phyloP scores from a whole-genome alignment of 1,140 invertebrate species.

The Drosophila orosa region DNA sequence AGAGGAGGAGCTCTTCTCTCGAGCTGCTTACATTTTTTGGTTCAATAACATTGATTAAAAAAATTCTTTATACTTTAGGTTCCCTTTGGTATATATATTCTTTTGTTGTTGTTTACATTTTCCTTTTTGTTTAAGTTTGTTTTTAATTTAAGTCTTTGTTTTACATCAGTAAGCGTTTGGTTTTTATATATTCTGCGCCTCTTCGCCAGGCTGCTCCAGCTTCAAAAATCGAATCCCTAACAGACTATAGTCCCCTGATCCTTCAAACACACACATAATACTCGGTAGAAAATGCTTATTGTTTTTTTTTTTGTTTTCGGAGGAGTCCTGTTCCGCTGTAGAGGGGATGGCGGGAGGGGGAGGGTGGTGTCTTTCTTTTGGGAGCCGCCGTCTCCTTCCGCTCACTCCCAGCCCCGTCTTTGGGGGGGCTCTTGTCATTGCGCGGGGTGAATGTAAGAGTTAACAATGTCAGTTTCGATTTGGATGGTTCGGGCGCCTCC shows the following conservation, averaged over 20 bases:
- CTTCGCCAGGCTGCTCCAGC: background rate
- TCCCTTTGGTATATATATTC: slow-evolving; percentile 27
- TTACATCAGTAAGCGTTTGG: slow-evolving; percentile 79
- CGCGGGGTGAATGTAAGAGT: slow-evolving; percentile 80
- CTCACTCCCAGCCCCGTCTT: slow-evolving; percentile 1
- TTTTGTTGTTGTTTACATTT: slow-evolving; percentile 10
- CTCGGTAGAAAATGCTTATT: slow-evolving; percentile 62
- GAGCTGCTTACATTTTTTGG: slow-evolving; percentile 24
- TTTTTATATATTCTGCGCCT: slow-evolving; percentile 43
- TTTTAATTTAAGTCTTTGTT: slow-evolving; percentile 75
- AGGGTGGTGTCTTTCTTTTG: slow-evolving; percentile 23
- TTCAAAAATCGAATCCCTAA: slow-evolving; percentile 55
- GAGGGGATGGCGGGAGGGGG: slow-evolving; percentile 42
- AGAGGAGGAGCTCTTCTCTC: slow-evolving; percentile 3
- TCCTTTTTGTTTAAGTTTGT: slow-evolving; percentile 15
- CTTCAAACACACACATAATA: slow-evolving; percentile 41
- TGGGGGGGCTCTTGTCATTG: slow-evolving; percentile 35
- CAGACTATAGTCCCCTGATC: slow-evolving; percentile 17
- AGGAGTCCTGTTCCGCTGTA: slow-evolving; percentile 3
- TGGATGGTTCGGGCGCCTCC: slow-evolving; percentile 52
- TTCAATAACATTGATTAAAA: slow-evolving; percentile 47
- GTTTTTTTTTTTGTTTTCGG: background rate
- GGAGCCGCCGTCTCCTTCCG: slow-evolving; percentile 40
- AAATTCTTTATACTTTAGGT: slow-evolving; percentile 27
- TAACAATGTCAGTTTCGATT: slow-evolving; percentile 81